Evolutionary conservation across 2,888 invertebrate species (phyloP).

Genomic region (Folsomia candida): DNA sequence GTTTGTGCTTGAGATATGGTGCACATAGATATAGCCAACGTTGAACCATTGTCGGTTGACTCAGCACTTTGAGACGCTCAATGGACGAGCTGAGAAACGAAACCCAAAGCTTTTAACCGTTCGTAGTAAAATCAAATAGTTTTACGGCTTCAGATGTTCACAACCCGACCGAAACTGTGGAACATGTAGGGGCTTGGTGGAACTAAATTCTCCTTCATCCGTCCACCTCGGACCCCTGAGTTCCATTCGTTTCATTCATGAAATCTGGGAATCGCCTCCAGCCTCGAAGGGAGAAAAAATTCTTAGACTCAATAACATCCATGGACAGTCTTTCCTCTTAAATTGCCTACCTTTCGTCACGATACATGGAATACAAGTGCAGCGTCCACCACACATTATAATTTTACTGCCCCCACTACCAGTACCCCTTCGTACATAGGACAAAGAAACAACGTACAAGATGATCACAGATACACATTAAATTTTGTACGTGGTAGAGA

Average conservation of each 20-base stretch:
- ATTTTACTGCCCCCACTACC: too few species aligned
- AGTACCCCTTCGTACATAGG: too few species aligned
- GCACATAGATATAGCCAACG: not conserved
- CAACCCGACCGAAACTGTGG: not conserved
- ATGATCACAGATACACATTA: too few species aligned
- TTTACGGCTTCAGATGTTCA: not conserved
- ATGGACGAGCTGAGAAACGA: too few species aligned
- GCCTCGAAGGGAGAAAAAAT: constrained; percentile 24
- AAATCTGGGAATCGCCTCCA: constrained; percentile 42
- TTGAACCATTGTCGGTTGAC: constrained; percentile 1
- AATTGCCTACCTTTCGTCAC: constrained; percentile 17
- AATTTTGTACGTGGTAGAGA: too few species aligned
- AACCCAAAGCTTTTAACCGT: not conserved
- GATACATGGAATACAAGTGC: not conserved
- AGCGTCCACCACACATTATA: too few species aligned
- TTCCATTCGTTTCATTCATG: constrained; percentile 49
- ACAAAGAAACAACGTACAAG: too few species aligned
- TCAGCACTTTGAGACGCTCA: not conserved
- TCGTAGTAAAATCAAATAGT: not conserved
- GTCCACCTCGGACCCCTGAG: not conserved
- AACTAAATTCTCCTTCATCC: constrained; percentile 5
- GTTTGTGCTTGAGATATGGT: not conserved
- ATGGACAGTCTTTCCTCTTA: constrained; percentile 11
- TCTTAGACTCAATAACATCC: not conserved
- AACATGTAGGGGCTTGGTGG: not conserved